Evolutionary conservation across 2,113 vertebrate genomes (phyloP).

Genomic region (Oncorhynchus kisutch): DNA sequence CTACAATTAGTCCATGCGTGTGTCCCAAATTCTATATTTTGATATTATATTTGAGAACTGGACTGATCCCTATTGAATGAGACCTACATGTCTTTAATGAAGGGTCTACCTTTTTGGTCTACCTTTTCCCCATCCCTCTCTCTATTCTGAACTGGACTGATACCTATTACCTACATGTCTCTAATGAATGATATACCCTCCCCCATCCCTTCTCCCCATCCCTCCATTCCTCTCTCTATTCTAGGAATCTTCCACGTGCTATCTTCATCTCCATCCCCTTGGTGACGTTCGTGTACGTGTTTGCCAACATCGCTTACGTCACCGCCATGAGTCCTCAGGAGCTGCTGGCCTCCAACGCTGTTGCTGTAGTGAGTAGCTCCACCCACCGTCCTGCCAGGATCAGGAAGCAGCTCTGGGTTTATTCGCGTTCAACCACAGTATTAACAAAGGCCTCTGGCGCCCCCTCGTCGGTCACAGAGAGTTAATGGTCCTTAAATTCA

Average conservation of each 20-base stretch:
- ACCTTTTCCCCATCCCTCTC: too few species aligned
- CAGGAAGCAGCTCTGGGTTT: not conserved
- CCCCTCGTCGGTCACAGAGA: conserved; percentile 24
- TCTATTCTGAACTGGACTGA: too few species aligned
- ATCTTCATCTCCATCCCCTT: conserved; percentile 95
- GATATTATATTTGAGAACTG: too few species aligned
- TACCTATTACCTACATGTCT: not conserved
- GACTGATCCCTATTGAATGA: not conserved
- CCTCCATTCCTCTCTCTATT: not conserved
- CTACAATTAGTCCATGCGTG: too few species aligned
- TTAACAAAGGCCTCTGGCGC: not conserved
- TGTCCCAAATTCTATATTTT: too few species aligned
- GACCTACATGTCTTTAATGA: not conserved
- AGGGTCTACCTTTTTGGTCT: not conserved
- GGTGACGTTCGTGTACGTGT: conserved; percentile 92
- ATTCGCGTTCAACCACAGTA: not conserved
- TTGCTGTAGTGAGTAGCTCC: conserved; percentile 85
- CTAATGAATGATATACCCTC: not conserved
- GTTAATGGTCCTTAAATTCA: not conserved
- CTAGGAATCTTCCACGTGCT: conserved; percentile 89
- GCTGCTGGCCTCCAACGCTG: conserved; percentile 89
- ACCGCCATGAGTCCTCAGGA: conserved; percentile 93
- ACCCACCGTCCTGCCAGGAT: not conserved
- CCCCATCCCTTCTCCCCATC: not conserved
- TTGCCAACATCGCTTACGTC: conserved; percentile 92